These are phyloP conservation scores for Oryzias melastigma DNA, from an alignment of 2,113 vertebrate species.

Conservation along the genomic window DNA sequence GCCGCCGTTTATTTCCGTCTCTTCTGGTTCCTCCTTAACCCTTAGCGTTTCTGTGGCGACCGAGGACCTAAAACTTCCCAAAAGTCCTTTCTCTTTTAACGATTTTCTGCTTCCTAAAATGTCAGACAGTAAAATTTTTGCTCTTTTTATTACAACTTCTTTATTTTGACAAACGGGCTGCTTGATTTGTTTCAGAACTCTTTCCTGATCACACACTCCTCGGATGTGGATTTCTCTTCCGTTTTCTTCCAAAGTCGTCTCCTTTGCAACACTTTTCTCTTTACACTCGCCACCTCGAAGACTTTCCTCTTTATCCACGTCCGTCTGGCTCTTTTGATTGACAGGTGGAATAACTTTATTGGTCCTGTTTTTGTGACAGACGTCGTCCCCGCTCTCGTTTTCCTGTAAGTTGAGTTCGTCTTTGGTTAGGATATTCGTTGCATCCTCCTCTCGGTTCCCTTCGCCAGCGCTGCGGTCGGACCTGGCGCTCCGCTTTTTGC, in stretches of 20 bases:
- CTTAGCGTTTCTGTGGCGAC: slow-evolving; percentile 17
- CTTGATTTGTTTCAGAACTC: slow-evolving; percentile 5
- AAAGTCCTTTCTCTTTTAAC: slow-evolving; percentile 23
- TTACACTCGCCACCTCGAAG: slow-evolving; percentile 6
- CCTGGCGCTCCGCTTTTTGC: slow-evolving; percentile 39
- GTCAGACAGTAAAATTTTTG: slow-evolving; percentile 71
- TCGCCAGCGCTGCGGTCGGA: slow-evolving; percentile 39
- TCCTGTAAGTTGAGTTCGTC: slow-evolving; percentile 44
- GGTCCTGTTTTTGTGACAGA: slow-evolving; percentile 15
- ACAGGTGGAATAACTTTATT: slow-evolving; percentile 32
- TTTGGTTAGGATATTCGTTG: slow-evolving; percentile 65
- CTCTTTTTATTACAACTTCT: slow-evolving; percentile 68
- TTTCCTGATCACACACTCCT: slow-evolving; percentile 5
- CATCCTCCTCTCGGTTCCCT: slow-evolving; percentile 67
- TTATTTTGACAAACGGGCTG: slow-evolving; percentile 24
- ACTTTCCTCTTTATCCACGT: slow-evolving; percentile 1
- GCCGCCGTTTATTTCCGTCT: slow-evolving; percentile 33
- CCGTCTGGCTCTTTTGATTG: slow-evolving; percentile 1
- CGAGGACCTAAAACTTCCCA: slow-evolving; percentile 6
- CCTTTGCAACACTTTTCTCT: slow-evolving; percentile 1
- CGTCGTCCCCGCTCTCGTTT: slow-evolving; percentile 20
- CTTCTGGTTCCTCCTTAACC: slow-evolving; percentile 11
- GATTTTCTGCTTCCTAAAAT: slow-evolving; percentile 62
- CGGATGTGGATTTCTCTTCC: slow-evolving; percentile 2
- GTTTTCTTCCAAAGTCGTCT: background rate